These are phyloP conservation scores for Hemichromis elongatus DNA, from an alignment of 2,113 vertebrate genomes.

Conservation along the genomic window DNA sequence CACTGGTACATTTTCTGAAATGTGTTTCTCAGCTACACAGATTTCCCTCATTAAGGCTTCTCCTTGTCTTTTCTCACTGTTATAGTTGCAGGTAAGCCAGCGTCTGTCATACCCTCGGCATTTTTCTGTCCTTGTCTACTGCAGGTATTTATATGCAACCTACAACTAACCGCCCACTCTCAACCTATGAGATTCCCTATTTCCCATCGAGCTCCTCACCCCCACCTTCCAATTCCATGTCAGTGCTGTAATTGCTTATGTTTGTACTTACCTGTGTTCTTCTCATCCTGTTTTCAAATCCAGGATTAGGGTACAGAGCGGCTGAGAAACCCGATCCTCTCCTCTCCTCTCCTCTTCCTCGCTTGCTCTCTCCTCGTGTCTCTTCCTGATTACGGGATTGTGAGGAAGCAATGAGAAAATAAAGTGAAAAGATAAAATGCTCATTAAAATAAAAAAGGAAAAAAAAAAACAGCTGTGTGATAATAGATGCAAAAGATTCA, in stretches of 20 bases:
- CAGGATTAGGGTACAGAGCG: conserved; percentile 69
- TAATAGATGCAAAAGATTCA: neutral
- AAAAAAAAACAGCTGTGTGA: neutral
- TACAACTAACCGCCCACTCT: conserved; percentile 57
- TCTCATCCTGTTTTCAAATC: conserved; percentile 62
- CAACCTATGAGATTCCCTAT: conserved; percentile 82
- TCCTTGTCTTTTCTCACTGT: neutral
- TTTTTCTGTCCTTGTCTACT: conserved; percentile 73
- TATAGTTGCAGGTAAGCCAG: neutral
- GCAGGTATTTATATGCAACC: conserved; percentile 90
- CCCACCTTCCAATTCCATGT: conserved; percentile 71
- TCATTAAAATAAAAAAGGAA: neutral
- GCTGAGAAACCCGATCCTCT: conserved; percentile 58
- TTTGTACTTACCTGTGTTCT: conserved; percentile 53
- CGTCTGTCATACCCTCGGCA: conserved; percentile 63
- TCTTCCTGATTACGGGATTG: conserved; percentile 34
- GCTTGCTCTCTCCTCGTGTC: neutral
- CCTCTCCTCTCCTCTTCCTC: neutral
- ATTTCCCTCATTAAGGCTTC: neutral
- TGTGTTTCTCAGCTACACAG: neutral
- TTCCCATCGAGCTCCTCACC: conserved; percentile 44
- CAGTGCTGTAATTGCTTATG: conserved; percentile 54
- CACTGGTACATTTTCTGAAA: neutral
- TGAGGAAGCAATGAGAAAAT: neutral
- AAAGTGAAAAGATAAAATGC: neutral